phyloP scores from a whole-genome alignment of 1,140 invertebrate species.

The Melipona quadrifasciata region DNA sequence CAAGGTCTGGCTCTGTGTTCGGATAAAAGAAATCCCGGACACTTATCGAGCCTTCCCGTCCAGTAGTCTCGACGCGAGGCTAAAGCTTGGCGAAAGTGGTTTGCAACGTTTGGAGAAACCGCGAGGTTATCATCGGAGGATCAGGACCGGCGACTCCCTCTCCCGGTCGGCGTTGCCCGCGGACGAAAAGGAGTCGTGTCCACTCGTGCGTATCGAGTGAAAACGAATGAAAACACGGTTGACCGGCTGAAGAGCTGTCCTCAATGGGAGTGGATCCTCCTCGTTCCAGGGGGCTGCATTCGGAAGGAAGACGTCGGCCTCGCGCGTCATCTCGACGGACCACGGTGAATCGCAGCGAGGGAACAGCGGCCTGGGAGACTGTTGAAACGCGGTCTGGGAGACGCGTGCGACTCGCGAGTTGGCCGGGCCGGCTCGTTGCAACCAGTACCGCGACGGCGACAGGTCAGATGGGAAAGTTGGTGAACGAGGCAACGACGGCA shows the following conservation, averaged over 20 bases:
- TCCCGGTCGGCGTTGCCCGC: not conserved
- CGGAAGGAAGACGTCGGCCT: conserved; percentile 21
- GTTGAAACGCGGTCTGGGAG: conserved; percentile 14
- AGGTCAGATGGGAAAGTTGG: conserved; percentile 14
- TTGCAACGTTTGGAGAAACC: conserved; percentile 4
- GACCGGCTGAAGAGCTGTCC: conserved; percentile 45
- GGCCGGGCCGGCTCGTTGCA: conserved; percentile 7
- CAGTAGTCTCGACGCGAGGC: conserved; percentile 31
- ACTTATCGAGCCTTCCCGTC: conserved; percentile 59
- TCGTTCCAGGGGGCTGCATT: conserved; percentile 21
- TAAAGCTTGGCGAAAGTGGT: conserved; percentile 25
- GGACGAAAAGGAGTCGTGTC: not conserved
- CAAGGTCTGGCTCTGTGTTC: not conserved
- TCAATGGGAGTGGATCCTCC: conserved; percentile 54
- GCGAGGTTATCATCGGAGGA: conserved; percentile 45
- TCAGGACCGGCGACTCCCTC: conserved; percentile 7
- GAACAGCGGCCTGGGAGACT: conserved; percentile 29
- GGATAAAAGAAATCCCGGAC: conserved; percentile 52
- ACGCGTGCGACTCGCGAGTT: not conserved
- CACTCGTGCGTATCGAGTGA: conserved; percentile 58
- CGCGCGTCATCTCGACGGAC: conserved; percentile 48
- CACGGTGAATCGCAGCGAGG: conserved; percentile 21
- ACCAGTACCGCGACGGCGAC: not conserved
- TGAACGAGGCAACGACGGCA: conserved; percentile 1
- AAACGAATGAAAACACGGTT: conserved; percentile 26